These are phyloP conservation scores for Seriola dumerili DNA, from an alignment of 2,113 vertebrate species.

Conservation along the genomic window DNA sequence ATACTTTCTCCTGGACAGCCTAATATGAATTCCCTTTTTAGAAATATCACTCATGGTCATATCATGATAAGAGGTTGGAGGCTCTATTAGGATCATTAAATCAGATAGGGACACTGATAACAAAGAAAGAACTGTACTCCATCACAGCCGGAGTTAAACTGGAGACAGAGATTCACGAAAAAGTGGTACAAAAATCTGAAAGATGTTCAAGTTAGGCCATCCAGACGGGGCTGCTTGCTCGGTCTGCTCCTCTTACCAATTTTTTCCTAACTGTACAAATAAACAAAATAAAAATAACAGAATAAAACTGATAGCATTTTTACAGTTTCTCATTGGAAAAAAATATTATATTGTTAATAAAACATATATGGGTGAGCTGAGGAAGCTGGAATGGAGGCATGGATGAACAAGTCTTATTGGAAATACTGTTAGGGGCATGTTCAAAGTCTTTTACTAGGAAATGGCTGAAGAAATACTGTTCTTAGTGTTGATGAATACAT, in stretches of 20 bases:
- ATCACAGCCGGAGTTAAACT: not conserved
- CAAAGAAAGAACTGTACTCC: not conserved
- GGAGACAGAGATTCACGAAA: not conserved
- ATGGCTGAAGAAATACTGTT: no score
- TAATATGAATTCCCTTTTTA: slow-evolving; percentile 32
- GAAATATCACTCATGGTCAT: slow-evolving; percentile 19
- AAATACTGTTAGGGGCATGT: no score
- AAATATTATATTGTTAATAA: no score
- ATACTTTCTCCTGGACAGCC: slow-evolving; percentile 8
- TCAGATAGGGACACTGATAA: slow-evolving; percentile 1
- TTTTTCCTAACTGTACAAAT: not conserved
- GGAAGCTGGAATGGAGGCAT: not conserved
- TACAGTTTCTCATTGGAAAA: no score
- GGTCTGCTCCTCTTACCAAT: no score
- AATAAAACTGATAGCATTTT: not conserved
- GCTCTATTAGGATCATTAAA: slow-evolving; percentile 8
- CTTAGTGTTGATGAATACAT: not conserved
- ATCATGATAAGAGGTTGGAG: slow-evolving; percentile 14
- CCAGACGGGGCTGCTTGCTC: no score
- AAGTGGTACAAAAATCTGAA: not conserved
- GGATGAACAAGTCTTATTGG: no score
- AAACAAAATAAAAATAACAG: not conserved
- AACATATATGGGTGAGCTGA: not conserved
- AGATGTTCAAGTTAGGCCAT: no score
- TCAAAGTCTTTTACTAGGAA: no score